A percentile compares a stretch with the other conserved stretches of the same genome.
Evolutionary conservation across 2,797 vertebrate species (phyloP).

Genomic region (Anomalospiza imberbis): DNA sequence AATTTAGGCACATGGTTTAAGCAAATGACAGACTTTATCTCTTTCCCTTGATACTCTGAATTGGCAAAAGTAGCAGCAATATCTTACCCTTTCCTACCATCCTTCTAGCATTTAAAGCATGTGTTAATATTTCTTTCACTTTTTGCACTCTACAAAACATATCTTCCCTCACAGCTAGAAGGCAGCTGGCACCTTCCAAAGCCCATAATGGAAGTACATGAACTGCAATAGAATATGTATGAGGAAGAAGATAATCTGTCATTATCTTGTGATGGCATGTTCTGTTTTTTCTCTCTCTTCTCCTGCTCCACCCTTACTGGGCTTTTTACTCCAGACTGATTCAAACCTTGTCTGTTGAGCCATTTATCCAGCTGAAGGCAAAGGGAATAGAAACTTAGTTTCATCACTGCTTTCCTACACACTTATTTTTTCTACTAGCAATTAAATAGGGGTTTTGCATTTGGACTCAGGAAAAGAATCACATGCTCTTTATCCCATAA

Average conservation of each 20-base stretch:
- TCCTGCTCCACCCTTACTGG: background rate
- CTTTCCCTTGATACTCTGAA: background rate
- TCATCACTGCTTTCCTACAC: background rate
- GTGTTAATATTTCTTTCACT: background rate
- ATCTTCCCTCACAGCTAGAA: background rate
- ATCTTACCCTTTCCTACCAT: background rate
- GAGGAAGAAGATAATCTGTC: conserved; percentile 32
- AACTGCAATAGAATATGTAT: conserved; percentile 4
- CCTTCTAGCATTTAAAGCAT: background rate
- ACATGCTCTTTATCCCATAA: background rate
- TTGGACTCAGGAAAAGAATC: background rate
- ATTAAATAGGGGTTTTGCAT: background rate
- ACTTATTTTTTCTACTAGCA: background rate
- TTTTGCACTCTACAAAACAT: background rate
- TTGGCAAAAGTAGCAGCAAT: background rate
- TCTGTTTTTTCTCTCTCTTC: background rate
- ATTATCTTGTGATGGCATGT: conserved; percentile 40
- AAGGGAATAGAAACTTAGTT: background rate
- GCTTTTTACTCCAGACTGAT: conserved; percentile 5
- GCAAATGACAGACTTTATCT: background rate
- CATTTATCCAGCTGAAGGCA: background rate
- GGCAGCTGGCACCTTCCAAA: background rate
- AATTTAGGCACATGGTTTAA: background rate
- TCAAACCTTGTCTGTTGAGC: background rate
- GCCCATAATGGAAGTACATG: background rate